phyloP scores from a whole-genome alignment of 2,888 invertebrate species.

The Nesidiocoris tenuis region DNA sequence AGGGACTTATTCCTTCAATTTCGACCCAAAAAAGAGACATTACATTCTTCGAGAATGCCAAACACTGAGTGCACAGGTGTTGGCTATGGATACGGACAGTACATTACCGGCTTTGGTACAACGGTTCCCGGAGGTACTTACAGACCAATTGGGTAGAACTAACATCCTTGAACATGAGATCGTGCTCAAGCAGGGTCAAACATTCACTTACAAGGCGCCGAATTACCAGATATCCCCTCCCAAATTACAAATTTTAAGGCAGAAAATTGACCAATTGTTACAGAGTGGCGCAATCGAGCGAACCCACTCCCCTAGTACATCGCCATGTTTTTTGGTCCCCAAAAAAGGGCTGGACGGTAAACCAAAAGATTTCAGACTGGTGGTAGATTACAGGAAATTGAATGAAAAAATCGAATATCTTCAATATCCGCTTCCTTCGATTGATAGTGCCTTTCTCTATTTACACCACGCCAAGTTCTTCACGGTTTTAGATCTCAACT shows the following conservation, averaged over 20 bases:
- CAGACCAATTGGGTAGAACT: neutral
- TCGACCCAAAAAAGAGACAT: neutral
- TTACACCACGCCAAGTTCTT: slow-evolving; percentile 28
- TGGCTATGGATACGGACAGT: neutral
- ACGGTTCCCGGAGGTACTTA: neutral
- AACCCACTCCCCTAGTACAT: neutral
- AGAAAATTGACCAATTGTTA: neutral
- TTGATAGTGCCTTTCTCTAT: slow-evolving; percentile 31
- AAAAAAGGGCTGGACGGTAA: neutral
- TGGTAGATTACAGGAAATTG: slow-evolving; percentile 48
- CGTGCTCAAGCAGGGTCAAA: neutral
- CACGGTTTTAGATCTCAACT: slow-evolving; percentile 35
- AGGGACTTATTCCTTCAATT: neutral
- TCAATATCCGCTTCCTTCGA: slow-evolving; percentile 17
- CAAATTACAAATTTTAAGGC: neutral
- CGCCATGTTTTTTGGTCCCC: slow-evolving; percentile 25
- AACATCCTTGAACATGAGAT: too few species aligned
- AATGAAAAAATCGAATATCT: slow-evolving; percentile 12
- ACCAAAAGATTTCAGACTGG: slow-evolving; percentile 3
- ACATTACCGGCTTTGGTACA: neutral
- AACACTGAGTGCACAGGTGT: too few species aligned
- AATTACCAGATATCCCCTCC: neutral
- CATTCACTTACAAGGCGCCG: neutral
- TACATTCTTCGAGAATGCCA: neutral
- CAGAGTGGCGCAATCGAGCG: neutral